Evolutionary conservation across 2,888 invertebrate species (phyloP), one percentile per base, ranked within the genome.

Genomic region (Crocallis elinguaria): DNA sequence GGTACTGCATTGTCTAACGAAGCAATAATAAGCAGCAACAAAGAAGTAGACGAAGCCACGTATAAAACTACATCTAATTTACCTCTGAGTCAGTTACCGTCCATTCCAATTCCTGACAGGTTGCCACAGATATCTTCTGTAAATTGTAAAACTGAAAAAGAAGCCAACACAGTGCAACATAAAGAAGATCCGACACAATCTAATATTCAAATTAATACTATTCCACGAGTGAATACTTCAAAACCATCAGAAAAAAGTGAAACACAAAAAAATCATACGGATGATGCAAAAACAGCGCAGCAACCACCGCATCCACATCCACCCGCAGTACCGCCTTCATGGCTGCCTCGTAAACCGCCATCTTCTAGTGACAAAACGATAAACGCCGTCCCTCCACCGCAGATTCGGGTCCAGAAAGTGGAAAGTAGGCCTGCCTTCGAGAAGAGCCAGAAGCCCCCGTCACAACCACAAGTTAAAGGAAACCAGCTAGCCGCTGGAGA

Each of bases 271-370:
- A 64, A 69, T 57, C 65, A 66, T 52, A 49, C 44, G 38, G 64
- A 61, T 57, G 51, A 55, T 11, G 57, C 72, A 36, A 75, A 74
- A 59, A 58, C 66, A 55, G 50, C 66, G 44, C 68, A 71, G 50
- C 74, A 75, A 23, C 77, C 79, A 38, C 82, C 84, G 23, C 79
- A 78, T 50, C 89, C 88, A 19, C 79, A 78, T 49, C 89, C 88
- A 19, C 91, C 91, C 32, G 86, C 85, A 7, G 91, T 91, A 27
- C 91, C 91, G 6, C 60, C 86, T 19, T 79, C 91, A 46, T 91
- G 91, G 91, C 66, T 90, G 55, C 73, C 79, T 35, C 64, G 73
- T 13, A 79, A 75, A 69, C 66, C 68, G 14, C 57, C 70, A 32
- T 60, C 63, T 55, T 54, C 60, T 69, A 25, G 38, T 39, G 69